Conservation (phyloP, 1,140 invertebrate species). For the Sarcophaga peregrina region DNA sequence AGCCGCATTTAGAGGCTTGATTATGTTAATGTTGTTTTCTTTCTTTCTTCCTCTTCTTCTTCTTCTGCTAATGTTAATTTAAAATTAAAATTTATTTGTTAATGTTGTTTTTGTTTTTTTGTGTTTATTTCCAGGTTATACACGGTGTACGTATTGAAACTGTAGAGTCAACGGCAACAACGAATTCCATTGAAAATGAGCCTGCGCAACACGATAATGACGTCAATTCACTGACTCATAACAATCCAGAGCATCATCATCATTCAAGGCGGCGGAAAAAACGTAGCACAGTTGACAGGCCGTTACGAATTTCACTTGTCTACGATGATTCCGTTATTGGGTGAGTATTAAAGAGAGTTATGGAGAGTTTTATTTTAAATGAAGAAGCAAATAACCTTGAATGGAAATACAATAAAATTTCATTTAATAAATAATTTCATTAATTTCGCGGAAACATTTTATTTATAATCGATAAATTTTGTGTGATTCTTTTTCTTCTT, state of each 20-base stretch:
- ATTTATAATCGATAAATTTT: no score
- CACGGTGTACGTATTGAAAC: conserved; percentile 80
- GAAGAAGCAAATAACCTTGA: no score
- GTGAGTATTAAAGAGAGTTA: conserved; percentile 68
- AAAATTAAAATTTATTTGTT: conserved; percentile 23
- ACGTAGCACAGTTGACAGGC: conserved; percentile 82
- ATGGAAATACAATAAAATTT: no score
- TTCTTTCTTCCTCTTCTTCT: no score
- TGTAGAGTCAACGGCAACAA: conserved; percentile 48
- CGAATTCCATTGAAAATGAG: not conserved
- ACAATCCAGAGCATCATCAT: conserved; percentile 41
- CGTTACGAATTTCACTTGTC: conserved; percentile 86
- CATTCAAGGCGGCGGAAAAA: conserved; percentile 82
- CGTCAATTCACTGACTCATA: conserved; percentile 44
- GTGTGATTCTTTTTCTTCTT: no score
- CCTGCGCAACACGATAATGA: conserved; percentile 37
- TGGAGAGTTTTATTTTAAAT: no score
- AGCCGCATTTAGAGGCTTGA: no score
- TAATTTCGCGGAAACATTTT: no score
- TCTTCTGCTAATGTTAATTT: conserved; percentile 17
- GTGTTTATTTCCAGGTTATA: conserved; percentile 74
- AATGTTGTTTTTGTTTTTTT: no score
- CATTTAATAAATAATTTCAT: no score
- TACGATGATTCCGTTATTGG: conserved; percentile 91
- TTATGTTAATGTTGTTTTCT: no score